phyloP scores from a whole-genome alignment of 2,797 vertebrate species.

The Diglossa cyanea region DNA sequence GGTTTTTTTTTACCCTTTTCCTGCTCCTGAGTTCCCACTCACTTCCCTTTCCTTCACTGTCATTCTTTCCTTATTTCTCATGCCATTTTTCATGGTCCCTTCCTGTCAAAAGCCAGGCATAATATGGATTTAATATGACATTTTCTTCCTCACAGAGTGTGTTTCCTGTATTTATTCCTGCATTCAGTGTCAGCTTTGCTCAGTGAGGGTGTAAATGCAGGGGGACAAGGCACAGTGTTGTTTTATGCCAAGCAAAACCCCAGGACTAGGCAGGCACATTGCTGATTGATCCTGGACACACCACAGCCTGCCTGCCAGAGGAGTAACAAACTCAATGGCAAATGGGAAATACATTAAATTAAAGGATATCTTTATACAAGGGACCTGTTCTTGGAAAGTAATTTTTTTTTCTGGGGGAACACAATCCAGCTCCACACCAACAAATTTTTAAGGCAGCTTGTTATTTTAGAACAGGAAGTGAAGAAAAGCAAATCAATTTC shows the following conservation, averaged over 20 bases:
- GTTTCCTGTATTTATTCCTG: neutral
- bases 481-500: neutral
- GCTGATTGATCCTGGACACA: rapidly evolving
- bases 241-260: neutral
- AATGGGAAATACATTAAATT: neutral
- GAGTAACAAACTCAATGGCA: neutral
- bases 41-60: neutral
- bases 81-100: neutral
- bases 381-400: neutral
- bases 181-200: neutral
- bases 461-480: neutral
- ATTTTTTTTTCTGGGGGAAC: neutral
- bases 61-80: neutral
- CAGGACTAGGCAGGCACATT: rapidly evolving
- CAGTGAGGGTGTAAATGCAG: neutral
- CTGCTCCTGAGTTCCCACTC: rapidly evolving
- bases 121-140: neutral
- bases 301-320: neutral
- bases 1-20: neutral
- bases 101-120: neutral
- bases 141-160: neutral
- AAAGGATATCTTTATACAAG: neutral
- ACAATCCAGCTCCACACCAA: neutral
- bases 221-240: neutral
- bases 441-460: neutral